These are phyloP conservation scores for Slavum lentiscoides DNA, from an alignment of 2,888 invertebrate species.

Conservation along the genomic window DNA sequence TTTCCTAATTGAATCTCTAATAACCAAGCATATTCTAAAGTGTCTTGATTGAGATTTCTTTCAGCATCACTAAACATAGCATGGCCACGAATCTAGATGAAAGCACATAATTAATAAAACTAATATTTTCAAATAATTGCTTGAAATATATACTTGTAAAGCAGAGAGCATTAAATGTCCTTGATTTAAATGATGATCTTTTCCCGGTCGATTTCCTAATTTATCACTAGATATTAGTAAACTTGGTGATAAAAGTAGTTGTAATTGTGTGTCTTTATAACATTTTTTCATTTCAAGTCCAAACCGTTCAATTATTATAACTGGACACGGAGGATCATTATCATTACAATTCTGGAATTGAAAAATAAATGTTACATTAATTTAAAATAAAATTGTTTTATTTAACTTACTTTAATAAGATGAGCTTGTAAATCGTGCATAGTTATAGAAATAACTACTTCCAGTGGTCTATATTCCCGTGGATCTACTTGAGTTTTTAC, in stretches of 20 bases:
- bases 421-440: slow-evolving; percentile 96
- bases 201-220: slow-evolving; percentile 68
- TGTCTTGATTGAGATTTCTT: slow-evolving; percentile 86
- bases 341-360: slow-evolving; percentile 76
- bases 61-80: slow-evolving; percentile 95
- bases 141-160: slow-evolving; percentile 69
- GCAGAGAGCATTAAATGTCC: slow-evolving; percentile 85
- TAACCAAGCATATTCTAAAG: slow-evolving; percentile 96
- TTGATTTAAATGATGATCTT: slow-evolving; percentile 75
- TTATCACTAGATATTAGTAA: slow-evolving; percentile 79
- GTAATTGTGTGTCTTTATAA: slow-evolving; percentile 87
- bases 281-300: slow-evolving; percentile 97
- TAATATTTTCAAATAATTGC: slow-evolving; percentile 26
- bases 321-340: slow-evolving; percentile 88
- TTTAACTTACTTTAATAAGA: slow-evolving; percentile 72
- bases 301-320: slow-evolving; percentile 83
- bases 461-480: slow-evolving; percentile 82
- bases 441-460: slow-evolving; percentile 88
- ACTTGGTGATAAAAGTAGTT: slow-evolving; percentile 85
- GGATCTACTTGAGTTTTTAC: slow-evolving; percentile 67
- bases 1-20: slow-evolving; percentile 93
- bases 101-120: slow-evolving; percentile 40
- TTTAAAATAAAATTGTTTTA: slow-evolving; percentile 5
- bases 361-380: slow-evolving; percentile 13
- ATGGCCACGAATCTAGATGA: slow-evolving; percentile 78